A percentile compares a stretch with the other conserved stretches of the same genome.
Conservation (phyloP, 2,113 vertebrate species). For the Lagopus muta region DNA sequence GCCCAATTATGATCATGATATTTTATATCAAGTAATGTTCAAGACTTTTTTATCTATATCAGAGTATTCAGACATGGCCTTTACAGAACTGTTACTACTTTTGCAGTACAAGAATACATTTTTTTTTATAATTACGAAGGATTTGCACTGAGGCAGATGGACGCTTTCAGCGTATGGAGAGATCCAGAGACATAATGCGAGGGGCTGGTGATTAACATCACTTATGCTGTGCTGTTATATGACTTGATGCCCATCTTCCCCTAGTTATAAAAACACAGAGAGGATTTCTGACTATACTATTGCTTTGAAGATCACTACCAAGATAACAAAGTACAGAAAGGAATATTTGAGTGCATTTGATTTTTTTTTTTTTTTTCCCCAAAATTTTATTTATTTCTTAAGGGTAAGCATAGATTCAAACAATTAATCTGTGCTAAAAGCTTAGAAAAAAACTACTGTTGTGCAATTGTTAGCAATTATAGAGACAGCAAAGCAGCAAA, state of each 20-base stretch:
- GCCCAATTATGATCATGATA: not conserved
- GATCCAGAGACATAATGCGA: not conserved
- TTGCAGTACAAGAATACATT: not conserved
- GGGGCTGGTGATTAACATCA: not conserved
- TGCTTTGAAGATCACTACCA: not conserved
- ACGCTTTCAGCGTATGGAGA: not conserved
- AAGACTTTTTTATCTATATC: not conserved
- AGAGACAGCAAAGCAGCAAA: not conserved
- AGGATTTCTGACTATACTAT: not conserved
- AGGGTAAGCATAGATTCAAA: not conserved
- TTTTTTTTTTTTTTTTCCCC: not conserved
- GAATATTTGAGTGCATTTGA: not conserved
- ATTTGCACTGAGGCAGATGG: not conserved
- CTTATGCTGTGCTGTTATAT: not conserved
- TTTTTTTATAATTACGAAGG: not conserved
- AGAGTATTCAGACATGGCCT: not conserved
- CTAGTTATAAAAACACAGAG: not conserved
- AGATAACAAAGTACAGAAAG: not conserved
- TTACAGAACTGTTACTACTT: not conserved
- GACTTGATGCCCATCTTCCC: not conserved
- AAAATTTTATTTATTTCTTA: not conserved
- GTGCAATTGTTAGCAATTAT: not conserved
- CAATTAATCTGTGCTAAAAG: not conserved
- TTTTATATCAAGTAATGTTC: not conserved
- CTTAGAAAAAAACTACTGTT: not conserved